Percentiles rank a stretch among this genome's conserved stretches.
Evolutionary conservation across 2,113 vertebrate species (phyloP).

Genomic region (Oreocharis arfaki): DNA sequence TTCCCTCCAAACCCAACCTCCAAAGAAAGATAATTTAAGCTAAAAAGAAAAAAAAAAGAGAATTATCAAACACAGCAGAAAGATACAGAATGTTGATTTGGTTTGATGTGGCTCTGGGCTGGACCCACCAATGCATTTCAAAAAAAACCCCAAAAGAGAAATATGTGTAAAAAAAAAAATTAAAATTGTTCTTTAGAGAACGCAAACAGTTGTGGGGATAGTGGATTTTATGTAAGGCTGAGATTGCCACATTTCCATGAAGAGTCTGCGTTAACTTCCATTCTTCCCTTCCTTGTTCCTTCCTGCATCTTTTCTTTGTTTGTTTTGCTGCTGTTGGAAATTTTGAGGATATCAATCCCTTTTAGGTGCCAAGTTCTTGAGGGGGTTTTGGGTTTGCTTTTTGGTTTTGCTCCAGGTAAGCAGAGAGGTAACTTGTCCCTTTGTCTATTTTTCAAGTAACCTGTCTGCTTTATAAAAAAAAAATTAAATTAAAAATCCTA

Average conservation of each 20-base stretch:
- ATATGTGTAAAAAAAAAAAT: rapidly evolving
- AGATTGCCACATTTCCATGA: background rate
- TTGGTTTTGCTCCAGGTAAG: constrained; percentile 9
- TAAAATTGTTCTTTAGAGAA: background rate
- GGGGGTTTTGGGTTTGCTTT: background rate
- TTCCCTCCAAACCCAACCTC: background rate
- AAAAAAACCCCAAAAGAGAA: background rate
- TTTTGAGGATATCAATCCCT: constrained; percentile 53
- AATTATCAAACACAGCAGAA: background rate
- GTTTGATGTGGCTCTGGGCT: constrained; percentile 36
- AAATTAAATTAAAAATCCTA: background rate
- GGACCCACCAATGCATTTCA: background rate
- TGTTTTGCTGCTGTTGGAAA: constrained; percentile 45
- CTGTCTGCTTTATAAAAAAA: constrained; percentile 26
- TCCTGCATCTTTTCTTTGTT: constrained; percentile 4
- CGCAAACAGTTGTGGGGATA: background rate
- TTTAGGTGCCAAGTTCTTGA: background rate
- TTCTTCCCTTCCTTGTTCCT: background rate
- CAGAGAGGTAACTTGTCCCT: constrained; percentile 20
- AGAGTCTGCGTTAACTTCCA: constrained; percentile 3
- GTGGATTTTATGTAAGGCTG: background rate
- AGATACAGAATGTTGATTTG: background rate
- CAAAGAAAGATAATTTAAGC: background rate
- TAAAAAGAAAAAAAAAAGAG: background rate
- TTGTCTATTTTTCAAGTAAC: background rate